These are phyloP conservation scores for Lithobates pipiens DNA, from an alignment of 2,797 vertebrate species.

Conservation along the genomic window DNA sequence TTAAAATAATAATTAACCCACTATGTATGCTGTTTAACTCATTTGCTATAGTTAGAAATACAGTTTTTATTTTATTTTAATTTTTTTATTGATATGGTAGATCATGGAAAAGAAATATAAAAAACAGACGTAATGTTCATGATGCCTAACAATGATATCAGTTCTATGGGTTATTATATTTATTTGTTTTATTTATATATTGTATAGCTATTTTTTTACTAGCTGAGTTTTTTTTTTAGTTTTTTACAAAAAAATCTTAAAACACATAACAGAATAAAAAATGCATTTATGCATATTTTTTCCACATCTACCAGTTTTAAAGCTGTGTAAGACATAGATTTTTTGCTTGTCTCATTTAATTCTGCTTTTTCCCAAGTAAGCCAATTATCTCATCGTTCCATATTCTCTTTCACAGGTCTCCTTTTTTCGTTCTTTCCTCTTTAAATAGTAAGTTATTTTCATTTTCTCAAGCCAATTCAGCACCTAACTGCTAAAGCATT, in stretches of 20 bases:
- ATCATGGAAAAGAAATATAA: neutral
- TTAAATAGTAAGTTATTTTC: slow-evolving; percentile 62
- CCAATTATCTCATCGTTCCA: slow-evolving; percentile 54
- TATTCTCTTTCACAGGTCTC: slow-evolving; percentile 48
- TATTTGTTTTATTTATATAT: neutral
- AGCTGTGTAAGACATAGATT: neutral
- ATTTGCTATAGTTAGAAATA: neutral
- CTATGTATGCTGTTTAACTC: neutral
- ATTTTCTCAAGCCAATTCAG: slow-evolving; percentile 13
- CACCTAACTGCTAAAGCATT: neutral
- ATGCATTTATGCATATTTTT: neutral
- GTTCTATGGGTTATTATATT: neutral
- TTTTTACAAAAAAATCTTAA: neutral
- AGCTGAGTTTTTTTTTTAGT: neutral
- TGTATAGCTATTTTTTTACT: too few species aligned
- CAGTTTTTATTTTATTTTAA: neutral
- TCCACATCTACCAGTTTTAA: neutral
- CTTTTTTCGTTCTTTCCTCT: slow-evolving; percentile 61
- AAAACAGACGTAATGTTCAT: neutral
- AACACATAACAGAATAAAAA: neutral
- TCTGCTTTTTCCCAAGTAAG: slow-evolving; percentile 33
- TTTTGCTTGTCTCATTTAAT: slow-evolving; percentile 52
- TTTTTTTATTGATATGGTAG: neutral
- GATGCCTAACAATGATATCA: neutral
- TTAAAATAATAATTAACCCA: neutral